phyloP scores from a whole-genome alignment of 1,140 invertebrate species.

The Nebria ingens region DNA sequence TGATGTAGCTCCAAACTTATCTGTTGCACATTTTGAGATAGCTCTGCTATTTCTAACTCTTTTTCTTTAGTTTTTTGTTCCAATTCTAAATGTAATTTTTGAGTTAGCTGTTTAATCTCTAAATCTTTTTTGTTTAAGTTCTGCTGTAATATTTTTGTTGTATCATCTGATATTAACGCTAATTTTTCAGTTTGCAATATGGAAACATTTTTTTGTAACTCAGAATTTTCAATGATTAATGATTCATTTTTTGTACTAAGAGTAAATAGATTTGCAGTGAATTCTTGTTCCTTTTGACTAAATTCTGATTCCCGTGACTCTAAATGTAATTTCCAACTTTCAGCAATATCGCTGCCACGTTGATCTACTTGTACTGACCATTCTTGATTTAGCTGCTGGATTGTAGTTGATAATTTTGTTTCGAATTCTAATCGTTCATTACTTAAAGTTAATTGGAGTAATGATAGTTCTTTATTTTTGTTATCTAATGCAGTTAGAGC shows the following conservation, averaged over 20 bases:
- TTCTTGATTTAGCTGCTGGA: slow-evolving; percentile 26
- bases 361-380: slow-evolving; percentile 46
- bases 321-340: slow-evolving; percentile 53
- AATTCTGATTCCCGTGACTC: slow-evolving; percentile 47
- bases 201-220: slow-evolving; percentile 30
- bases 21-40: not conserved
- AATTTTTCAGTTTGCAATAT: not conserved
- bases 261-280: slow-evolving; percentile 34
- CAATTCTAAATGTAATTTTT: not conserved
- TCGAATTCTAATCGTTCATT: slow-evolving; percentile 34
- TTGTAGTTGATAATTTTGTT: slow-evolving; percentile 28
- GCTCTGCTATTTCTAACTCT: not conserved
- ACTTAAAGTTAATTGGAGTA: slow-evolving; percentile 26
- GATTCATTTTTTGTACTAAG: slow-evolving; percentile 41
- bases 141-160: not conserved
- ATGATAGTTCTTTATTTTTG: slow-evolving; percentile 26
- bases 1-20: slow-evolving; percentile 36
- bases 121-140: not conserved
- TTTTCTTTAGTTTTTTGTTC: not conserved
- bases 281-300: slow-evolving; percentile 37
- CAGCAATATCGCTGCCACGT: slow-evolving; percentile 49
- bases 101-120: not conserved
- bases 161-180: not conserved
- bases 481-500: slow-evolving; percentile 23
- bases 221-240: slow-evolving; percentile 36